Evolutionary conservation across 2,888 invertebrate genomes (phyloP).

Genomic region (Amblyjoppa fuscipennis): DNA sequence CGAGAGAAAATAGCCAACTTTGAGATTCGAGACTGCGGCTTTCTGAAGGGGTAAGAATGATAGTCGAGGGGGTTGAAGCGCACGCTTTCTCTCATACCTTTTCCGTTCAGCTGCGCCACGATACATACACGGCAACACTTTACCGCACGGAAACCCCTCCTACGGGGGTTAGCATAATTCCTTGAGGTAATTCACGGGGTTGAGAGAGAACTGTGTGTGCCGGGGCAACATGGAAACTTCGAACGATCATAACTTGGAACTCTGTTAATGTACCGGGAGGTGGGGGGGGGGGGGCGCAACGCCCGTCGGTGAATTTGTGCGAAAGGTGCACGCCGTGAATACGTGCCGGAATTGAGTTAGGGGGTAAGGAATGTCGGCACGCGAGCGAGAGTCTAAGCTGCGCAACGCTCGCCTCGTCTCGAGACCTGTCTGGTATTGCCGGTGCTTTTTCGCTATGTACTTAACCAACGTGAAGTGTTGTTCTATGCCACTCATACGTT

Average conservation of each 20-base stretch:
- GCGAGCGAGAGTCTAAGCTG: slow-evolving; percentile 44
- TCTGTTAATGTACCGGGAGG: slow-evolving; percentile 72
- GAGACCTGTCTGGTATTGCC: slow-evolving; percentile 55
- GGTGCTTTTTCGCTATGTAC: slow-evolving; percentile 49
- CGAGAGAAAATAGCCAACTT: background rate
- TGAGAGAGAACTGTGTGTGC: slow-evolving; percentile 70
- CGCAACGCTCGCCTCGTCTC: slow-evolving; percentile 37
- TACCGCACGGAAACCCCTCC: slow-evolving; percentile 33
- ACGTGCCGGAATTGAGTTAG: slow-evolving; percentile 70
- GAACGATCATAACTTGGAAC: slow-evolving; percentile 76
- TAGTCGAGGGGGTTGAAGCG: slow-evolving; percentile 26
- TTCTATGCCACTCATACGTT: slow-evolving; percentile 52
- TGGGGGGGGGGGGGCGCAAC: slow-evolving; percentile 8
- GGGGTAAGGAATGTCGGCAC: slow-evolving; percentile 65
- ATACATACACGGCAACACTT: slow-evolving; percentile 28
- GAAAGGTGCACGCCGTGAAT: slow-evolving; percentile 63
- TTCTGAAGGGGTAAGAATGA: background rate
- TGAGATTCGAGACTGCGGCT: background rate
- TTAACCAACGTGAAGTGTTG: slow-evolving; percentile 58
- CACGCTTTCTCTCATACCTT: slow-evolving; percentile 27
- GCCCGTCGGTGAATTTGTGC: slow-evolving; percentile 62
- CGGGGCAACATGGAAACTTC: slow-evolving; percentile 70
- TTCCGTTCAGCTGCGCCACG: slow-evolving; percentile 35
- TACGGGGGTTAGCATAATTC: slow-evolving; percentile 74
- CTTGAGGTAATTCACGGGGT: slow-evolving; percentile 64